Conservation (phyloP, 1,140 invertebrate species). For the Arion vulgaris region DNA sequence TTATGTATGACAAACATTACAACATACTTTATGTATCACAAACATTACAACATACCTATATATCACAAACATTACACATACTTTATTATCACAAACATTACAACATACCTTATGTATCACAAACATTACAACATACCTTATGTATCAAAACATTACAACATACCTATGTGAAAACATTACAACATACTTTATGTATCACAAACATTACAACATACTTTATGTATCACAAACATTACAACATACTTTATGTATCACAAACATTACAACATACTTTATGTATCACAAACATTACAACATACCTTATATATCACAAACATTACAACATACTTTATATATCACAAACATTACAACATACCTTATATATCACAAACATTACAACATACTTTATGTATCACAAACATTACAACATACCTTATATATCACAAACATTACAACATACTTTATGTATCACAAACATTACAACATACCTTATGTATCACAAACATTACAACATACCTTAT, state of each 20-base stretch:
- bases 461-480: constrained; percentile 78
- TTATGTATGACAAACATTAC: constrained; percentile 85
- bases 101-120: too few species aligned
- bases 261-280: constrained; percentile 77
- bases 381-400: constrained; percentile 78
- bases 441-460: constrained; percentile 77
- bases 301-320: constrained; percentile 77
- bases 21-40: constrained; percentile 78
- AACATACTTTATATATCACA: constrained; percentile 78
- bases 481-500: constrained; percentile 68
- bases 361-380: constrained; percentile 75
- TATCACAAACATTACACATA: too few species aligned
- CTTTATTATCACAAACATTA: too few species aligned
- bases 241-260: constrained; percentile 78
- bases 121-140: constrained; percentile 66
- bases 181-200: constrained; percentile 78
- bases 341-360: constrained; percentile 68
- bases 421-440: constrained; percentile 53
- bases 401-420: constrained; percentile 77
- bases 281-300: constrained; percentile 53
- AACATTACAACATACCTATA: constrained; percentile 61
- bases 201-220: constrained; percentile 68
- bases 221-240: constrained; percentile 75
- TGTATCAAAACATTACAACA: too few species aligned
- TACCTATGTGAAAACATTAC: too few species aligned